Evolutionary conservation across 2,113 vertebrate species (phyloP), one percentile per base, ranked within the genome.

Genomic region (Calypte anna): DNA sequence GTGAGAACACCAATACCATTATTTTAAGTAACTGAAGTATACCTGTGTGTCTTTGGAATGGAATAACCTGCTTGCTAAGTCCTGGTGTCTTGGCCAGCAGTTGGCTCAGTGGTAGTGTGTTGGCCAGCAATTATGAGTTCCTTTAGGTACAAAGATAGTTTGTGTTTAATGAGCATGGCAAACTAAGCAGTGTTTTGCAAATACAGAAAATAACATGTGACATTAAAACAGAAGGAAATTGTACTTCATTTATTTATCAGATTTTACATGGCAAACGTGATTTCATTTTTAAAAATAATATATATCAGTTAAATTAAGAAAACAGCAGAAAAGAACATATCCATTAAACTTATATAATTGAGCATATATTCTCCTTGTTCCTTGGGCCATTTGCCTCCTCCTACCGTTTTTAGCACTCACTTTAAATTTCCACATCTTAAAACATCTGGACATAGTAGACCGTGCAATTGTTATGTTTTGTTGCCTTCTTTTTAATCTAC

Each of bases 181-280:
- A 84, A 30, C 11, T 8, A 43, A 88, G 53, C 7, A 43, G 44
- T 51, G 77, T 54, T 90, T 92, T 92, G 76, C 82, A 89, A 96
- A 96, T 86, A 88, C 27, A 55, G 74, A 70, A 33, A 90, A 66
- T 67, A 59, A 54, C 46, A 74, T 54, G 59, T 93, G 75, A 63
- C 30, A 68, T 82, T 91, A 94, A 82, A 93, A 44, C 16, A 69
- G 25, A 92, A 94, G 21, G 40, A 91, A 88, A 88, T 55, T 72
- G 33, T 48, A 38, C 18, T 70, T 85, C 38, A 17, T 12, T 93
- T 57, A 73, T 62, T 43, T 82, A 80, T 48, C 48, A 90, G 59
- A 64, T 59, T 82, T 90, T 88, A 58, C 50, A 55, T 22, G 40
- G 81, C 19, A 84, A 95, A 80, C 20, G 28, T n/a, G 8, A 78